Percentiles rank a stretch among this genome's conserved stretches.
Evolutionary conservation across 2,888 invertebrate genomes (phyloP).

Genomic region (Camponotus fellah): DNA sequence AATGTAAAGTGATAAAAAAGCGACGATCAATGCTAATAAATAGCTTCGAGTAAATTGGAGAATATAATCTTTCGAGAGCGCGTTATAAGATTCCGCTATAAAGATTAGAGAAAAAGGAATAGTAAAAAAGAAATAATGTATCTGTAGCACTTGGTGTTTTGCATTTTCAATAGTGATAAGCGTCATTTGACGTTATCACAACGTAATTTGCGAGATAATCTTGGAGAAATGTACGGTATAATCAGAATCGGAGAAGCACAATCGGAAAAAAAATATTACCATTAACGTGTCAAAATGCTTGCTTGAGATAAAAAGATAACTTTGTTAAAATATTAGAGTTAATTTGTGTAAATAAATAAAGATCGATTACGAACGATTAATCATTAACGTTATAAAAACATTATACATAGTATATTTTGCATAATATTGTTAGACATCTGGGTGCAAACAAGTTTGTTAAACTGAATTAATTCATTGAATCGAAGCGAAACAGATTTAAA

Average conservation of each 20-base stretch:
- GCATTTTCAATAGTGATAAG: neutral
- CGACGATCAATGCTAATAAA: neutral
- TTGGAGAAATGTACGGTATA: neutral
- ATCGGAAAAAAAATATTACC: neutral
- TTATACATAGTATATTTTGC: neutral
- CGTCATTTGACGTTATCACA: neutral
- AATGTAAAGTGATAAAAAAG: conserved; percentile 1
- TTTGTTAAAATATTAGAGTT: neutral
- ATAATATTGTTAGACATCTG: neutral
- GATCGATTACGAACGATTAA: neutral
- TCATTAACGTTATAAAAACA: neutral
- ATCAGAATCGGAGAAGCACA: neutral
- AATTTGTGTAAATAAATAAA: neutral
- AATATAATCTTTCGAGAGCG: neutral
- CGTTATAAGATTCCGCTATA: neutral
- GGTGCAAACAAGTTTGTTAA: neutral
- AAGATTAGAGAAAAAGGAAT: neutral
- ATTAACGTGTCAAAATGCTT: neutral
- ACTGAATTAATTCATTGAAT: neutral
- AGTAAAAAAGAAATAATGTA: neutral
- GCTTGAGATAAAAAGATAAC: neutral
- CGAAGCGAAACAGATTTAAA: neutral
- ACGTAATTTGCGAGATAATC: neutral
- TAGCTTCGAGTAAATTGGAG: neutral
- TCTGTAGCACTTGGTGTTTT: neutral